A percentile compares a stretch with the other conserved stretches of the same genome.
Evolutionary conservation across 2,888 invertebrate species (phyloP).

Genomic region (Melinaea menophilus): DNA sequence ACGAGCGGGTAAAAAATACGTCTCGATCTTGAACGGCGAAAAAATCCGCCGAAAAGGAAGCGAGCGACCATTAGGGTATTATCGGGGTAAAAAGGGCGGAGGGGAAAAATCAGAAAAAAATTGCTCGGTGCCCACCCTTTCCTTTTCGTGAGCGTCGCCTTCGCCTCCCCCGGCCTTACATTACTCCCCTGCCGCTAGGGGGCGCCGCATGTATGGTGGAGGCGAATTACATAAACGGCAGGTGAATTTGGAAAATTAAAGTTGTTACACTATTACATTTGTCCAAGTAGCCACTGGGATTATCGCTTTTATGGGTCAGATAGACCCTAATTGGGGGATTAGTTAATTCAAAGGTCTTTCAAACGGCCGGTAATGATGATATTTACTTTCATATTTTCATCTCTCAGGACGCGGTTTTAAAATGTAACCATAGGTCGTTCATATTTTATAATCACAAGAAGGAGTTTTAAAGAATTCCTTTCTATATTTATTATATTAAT

Average conservation of each 20-base stretch:
- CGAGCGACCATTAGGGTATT: constrained; percentile 77
- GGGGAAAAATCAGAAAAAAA: constrained; percentile 74
- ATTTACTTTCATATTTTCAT: neutral
- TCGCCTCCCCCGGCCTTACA: constrained; percentile 60
- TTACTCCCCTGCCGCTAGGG: constrained; percentile 57
- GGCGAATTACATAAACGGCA: constrained; percentile 70
- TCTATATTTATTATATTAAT: constrained; percentile 1
- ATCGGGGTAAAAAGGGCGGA: constrained; percentile 68
- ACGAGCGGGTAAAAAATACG: constrained; percentile 70
- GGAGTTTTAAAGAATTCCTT: too few relatives aligned
- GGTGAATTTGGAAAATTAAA: constrained; percentile 77
- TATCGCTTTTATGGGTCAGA: constrained; percentile 31
- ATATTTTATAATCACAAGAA: too few relatives aligned
- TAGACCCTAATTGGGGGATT: constrained; percentile 29
- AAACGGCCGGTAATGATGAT: neutral
- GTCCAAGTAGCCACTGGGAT: constrained; percentile 40
- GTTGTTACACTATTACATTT: constrained; percentile 52
- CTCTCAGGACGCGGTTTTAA: too few relatives aligned
- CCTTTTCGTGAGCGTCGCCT: constrained; percentile 73
- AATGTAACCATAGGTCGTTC: too few relatives aligned
- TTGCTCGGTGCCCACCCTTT: constrained; percentile 73
- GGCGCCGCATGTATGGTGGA: constrained; percentile 60
- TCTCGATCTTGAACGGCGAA: constrained; percentile 66
- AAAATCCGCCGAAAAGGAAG: constrained; percentile 74
- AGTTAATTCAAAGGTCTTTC: constrained; percentile 13